phyloP scores from a whole-genome alignment of 2,888 invertebrate genomes.

The Heliconius cydno region DNA sequence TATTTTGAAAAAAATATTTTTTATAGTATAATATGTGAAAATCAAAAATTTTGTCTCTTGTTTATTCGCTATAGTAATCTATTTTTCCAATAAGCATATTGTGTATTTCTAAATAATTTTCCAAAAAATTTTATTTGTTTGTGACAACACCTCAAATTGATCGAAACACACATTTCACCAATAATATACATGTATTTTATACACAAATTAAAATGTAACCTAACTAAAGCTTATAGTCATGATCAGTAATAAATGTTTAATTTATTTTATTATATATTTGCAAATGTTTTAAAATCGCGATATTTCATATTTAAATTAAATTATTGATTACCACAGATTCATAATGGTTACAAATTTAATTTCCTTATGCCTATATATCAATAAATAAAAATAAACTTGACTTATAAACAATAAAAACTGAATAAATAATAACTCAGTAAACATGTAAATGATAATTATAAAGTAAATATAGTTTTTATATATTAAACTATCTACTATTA shows the following conservation, averaged over 20 bases:
- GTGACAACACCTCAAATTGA: background rate
- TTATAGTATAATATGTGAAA: too few relatives aligned
- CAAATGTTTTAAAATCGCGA: background rate
- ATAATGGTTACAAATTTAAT: background rate
- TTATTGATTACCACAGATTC: background rate
- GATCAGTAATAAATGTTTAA: constrained; percentile 48
- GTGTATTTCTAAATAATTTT: too few relatives aligned
- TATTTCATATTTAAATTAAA: background rate
- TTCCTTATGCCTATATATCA: background rate
- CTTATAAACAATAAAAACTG: background rate
- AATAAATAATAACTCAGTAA: background rate
- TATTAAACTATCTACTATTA: background rate
- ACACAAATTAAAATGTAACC: constrained; percentile 53
- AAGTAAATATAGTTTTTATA: background rate
- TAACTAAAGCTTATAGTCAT: constrained; percentile 70
- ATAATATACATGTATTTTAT: constrained; percentile 1
- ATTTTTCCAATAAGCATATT: too few relatives aligned
- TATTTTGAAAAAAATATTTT: too few relatives aligned
- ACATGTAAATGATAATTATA: background rate
- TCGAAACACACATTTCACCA: background rate
- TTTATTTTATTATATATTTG: background rate
- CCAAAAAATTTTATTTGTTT: background rate
- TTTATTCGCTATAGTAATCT: too few relatives aligned
- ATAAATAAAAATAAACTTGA: background rate
- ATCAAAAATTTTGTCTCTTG: too few relatives aligned